Percentiles rank a stretch among this genome's conserved stretches.
Conservation (phyloP, 2,888 invertebrate species). For the Neelides folsomi region DNA sequence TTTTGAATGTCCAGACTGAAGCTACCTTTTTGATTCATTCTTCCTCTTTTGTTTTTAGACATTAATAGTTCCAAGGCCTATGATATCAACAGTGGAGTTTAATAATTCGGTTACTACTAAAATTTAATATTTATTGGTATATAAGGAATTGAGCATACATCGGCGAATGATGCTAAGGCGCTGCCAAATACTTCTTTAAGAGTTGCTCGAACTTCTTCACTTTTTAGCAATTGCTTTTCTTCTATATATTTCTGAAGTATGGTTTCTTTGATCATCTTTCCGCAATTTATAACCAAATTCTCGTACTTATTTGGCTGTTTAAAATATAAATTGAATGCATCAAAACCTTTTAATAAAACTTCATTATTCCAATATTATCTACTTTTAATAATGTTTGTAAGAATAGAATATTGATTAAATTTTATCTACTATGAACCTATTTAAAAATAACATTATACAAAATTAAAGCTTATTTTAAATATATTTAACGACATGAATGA, state of each 20-base stretch:
- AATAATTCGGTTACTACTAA: conserved; percentile 2
- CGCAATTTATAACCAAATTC: conserved; percentile 55
- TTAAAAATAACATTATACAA: background rate
- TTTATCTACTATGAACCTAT: too few species aligned
- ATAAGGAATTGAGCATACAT: conserved; percentile 23
- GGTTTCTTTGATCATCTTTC: conserved; percentile 52
- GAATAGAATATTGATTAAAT: too few species aligned
- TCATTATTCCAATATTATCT: too few species aligned
- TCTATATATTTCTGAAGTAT: conserved; percentile 56
- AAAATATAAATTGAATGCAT: conserved; percentile 4
- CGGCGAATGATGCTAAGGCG: conserved; percentile 25
- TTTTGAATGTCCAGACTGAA: background rate
- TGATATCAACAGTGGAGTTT: conserved; percentile 10
- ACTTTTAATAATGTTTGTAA: too few species aligned
- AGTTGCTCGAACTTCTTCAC: conserved; percentile 32
- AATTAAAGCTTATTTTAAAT: conserved; percentile 8
- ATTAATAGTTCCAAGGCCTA: background rate
- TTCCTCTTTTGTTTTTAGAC: background rate
- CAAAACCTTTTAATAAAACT: background rate
- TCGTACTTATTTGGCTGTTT: conserved; percentile 57
- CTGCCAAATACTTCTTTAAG: conserved; percentile 24
- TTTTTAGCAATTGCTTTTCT: conserved; percentile 47
- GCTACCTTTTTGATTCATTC: conserved; percentile 1
- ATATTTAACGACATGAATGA: conserved; percentile 6
- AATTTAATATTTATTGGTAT: conserved; percentile 6